These are phyloP conservation scores for Mugil cephalus DNA, from an alignment of 2,113 vertebrate species.

Conservation along the genomic window DNA sequence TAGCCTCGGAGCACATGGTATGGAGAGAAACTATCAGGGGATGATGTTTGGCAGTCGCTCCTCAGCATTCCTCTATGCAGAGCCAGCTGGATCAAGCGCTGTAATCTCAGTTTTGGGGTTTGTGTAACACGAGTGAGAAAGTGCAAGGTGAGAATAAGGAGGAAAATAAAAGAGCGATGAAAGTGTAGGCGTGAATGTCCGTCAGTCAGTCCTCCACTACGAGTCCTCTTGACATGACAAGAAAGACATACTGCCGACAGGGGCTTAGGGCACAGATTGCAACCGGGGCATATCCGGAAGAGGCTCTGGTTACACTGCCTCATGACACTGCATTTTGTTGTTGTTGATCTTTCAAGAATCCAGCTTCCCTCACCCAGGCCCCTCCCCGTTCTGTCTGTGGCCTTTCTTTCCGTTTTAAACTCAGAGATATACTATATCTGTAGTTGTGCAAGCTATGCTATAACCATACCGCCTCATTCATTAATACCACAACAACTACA, in stretches of 20 bases:
- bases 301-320: slow-evolving; percentile 54
- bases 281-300: slow-evolving; percentile 46
- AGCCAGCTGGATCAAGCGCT: slow-evolving; percentile 55
- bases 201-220: slow-evolving; percentile 53
- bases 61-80: slow-evolving; percentile 39
- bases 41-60: slow-evolving; percentile 26
- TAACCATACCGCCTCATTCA: slow-evolving; percentile 16
- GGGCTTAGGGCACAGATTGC: not conserved
- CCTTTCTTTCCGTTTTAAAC: slow-evolving; percentile 61
- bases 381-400: slow-evolving; percentile 15
- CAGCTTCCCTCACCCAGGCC: not conserved
- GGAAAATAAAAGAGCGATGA: slow-evolving; percentile 29
- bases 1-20: slow-evolving; percentile 65
- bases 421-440: slow-evolving; percentile 12
- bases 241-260: slow-evolving; percentile 38
- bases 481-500: slow-evolving; percentile 5
- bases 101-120: slow-evolving; percentile 56
- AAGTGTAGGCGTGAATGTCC: slow-evolving; percentile 54
- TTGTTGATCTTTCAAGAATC: slow-evolving; percentile 50
- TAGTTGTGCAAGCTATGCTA: slow-evolving; percentile 29
- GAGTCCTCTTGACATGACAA: slow-evolving; percentile 58
- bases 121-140: slow-evolving; percentile 54
- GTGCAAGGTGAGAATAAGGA: slow-evolving; percentile 47
- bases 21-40: slow-evolving; percentile 42
- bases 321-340: slow-evolving; percentile 59